Percentiles rank a stretch among this genome's conserved stretches.
Evolutionary conservation across 2,113 vertebrate species (phyloP).

Genomic region (Amphiprion percula): DNA sequence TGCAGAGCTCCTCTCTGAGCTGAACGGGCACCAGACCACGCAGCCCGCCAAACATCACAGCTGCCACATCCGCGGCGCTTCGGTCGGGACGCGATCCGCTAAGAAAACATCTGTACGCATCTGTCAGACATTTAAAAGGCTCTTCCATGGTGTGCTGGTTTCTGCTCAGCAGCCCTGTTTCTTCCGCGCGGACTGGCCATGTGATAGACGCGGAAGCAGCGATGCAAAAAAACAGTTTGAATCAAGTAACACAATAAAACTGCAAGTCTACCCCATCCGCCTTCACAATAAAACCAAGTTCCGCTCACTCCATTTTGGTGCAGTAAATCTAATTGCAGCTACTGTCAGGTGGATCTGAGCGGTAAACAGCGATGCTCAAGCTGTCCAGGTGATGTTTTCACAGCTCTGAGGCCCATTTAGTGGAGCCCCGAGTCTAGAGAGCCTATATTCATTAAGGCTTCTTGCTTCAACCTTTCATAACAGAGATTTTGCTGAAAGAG

Average conservation of each 20-base stretch:
- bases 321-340: too few relatives aligned
- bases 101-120: slow-evolving; percentile 79
- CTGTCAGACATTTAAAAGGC: slow-evolving; percentile 68
- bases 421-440: too few relatives aligned
- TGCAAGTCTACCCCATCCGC: rapidly evolving
- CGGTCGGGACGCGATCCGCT: slow-evolving; percentile 66
- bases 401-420: too few relatives aligned
- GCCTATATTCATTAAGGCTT: too few relatives aligned
- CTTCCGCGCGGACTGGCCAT: slow-evolving; percentile 2
- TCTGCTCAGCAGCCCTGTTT: slow-evolving; percentile 4
- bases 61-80: slow-evolving; percentile 66
- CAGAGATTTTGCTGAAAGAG: too few relatives aligned
- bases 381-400: too few relatives aligned
- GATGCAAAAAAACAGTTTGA: neutral
- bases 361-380: neutral
- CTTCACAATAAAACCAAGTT: slow-evolving; percentile 21
- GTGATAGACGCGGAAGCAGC: slow-evolving; percentile 51
- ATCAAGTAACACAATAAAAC: neutral
- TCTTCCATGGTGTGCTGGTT: rapidly evolving
- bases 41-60: slow-evolving; percentile 66
- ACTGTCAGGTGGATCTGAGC: too few relatives aligned
- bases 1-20: neutral
- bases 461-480: too few relatives aligned
- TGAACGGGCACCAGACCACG: neutral
- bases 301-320: too few relatives aligned